Evolutionary conservation across 1,140 invertebrate genomes (phyloP).

Genomic region (Bombus waltoni): DNA sequence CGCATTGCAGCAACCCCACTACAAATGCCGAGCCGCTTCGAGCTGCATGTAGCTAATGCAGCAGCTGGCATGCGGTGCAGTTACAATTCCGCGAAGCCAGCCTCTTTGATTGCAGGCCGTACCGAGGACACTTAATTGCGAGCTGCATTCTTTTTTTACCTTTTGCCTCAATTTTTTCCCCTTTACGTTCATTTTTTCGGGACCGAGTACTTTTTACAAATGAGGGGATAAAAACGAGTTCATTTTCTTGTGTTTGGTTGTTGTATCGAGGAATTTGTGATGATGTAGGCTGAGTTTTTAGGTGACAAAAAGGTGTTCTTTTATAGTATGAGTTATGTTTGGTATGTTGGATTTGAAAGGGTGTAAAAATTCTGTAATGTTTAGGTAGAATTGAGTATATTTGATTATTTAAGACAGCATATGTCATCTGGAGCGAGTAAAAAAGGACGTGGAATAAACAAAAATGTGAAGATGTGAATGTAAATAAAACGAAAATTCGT

Average conservation of each 20-base stretch:
- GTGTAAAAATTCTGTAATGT: neutral
- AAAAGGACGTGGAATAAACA: neutral
- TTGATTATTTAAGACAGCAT: too few species aligned
- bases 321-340: neutral
- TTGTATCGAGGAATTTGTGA: neutral
- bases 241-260: neutral
- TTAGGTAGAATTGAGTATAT: neutral
- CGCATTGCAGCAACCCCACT: constrained; percentile 71
- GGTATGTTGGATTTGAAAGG: too few species aligned
- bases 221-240: neutral
- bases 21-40: constrained; percentile 13
- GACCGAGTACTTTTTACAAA: neutral
- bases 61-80: constrained; percentile 42
- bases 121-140: constrained; percentile 19
- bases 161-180: neutral
- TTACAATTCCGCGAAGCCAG: constrained; percentile 35
- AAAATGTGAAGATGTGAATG: too few species aligned
- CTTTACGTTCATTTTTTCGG: neutral
- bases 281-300: neutral
- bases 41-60: constrained; percentile 55
- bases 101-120: constrained; percentile 21
- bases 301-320: neutral
- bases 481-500: too few species aligned
- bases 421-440: too few species aligned
- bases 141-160: neutral